Base-by-base conservation (phyloP, 64 coral and sea anemone genomes). In the Anthopleura sola region DNA sequence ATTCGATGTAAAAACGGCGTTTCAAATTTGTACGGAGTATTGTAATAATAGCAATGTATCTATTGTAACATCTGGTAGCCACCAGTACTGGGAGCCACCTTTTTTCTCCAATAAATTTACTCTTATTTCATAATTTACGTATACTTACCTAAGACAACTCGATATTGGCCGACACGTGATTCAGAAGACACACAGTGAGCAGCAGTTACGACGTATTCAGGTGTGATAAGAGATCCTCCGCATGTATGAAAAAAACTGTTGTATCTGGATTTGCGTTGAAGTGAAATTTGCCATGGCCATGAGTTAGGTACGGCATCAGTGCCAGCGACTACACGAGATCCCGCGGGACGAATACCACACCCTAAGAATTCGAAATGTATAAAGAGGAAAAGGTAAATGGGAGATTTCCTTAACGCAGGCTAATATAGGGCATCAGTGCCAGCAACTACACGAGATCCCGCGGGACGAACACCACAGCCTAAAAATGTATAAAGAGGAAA, bases 211-310 rank as follows among this genome's bases (percentile, higher is more conserved):
- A 86, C 76, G 71, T 90, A 76, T n/a, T 75, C 84, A 15, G 89
- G 83, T 36, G 89, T 85, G 37, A 90, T 90, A 33, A 90, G 89
- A 31, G 89, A 90, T 20, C 89, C 89, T 29, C 89, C 89, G 31
- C 89, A 90, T 44, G 84, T 90, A 36, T 90, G 89, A 38, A 85
- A 90, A 15, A 76, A 84, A 7, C 23, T 29, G 50, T 80, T 80
- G 20, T 66, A 75, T 78, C 29, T 50, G 26, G 16, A 28, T 56
- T 44, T 60, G 3, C 75, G 49, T 55, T 57, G 34, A 40, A 85
- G 51, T 7, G 89, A 85, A 36, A 90, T 90, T 84, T 90, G 83
- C 89, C 83, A 90, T 3, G 89, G 89, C 89, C 89, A 90, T 19
- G 89, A 90, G 56, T 90, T 78, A 12, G 89, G 89, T 26, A 79